A percentile compares a stretch with the other conserved stretches of the same genome.
Evolutionary conservation across 2,888 invertebrate genomes (phyloP).

Genomic region (Fabriciana adippe): DNA sequence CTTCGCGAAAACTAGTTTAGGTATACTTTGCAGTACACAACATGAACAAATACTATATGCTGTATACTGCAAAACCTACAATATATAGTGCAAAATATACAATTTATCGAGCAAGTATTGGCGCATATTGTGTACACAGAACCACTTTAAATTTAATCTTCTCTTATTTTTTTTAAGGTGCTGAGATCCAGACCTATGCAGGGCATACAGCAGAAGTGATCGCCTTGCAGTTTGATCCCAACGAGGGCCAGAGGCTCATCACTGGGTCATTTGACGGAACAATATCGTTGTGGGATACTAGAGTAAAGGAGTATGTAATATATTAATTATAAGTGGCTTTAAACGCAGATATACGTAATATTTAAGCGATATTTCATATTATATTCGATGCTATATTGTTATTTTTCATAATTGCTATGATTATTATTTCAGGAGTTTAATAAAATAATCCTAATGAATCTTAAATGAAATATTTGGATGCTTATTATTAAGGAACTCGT

Average conservation of each 20-base stretch:
- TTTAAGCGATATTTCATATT: background rate
- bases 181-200: conserved; percentile 82
- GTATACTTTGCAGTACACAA: no score
- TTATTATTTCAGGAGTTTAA: background rate
- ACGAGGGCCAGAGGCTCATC: conserved; percentile 85
- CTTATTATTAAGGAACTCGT: background rate
- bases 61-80: no score
- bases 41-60: no score
- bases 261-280: conserved; percentile 92
- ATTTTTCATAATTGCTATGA: background rate
- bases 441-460: background rate
- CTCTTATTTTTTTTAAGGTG: conserved; percentile 62
- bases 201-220: conserved; percentile 91
- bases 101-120: no score
- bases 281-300: conserved; percentile 88
- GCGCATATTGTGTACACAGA: no score
- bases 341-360: background rate
- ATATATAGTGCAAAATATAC: no score
- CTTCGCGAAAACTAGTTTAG: no score
- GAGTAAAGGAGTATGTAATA: conserved; percentile 81
- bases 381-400: background rate
- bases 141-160: background rate
- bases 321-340: background rate
- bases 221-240: conserved; percentile 86
- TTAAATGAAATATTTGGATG: background rate